These are phyloP conservation scores for Mystacornis crossleyi DNA, from an alignment of 2,113 vertebrate genomes.

Conservation along the genomic window DNA sequence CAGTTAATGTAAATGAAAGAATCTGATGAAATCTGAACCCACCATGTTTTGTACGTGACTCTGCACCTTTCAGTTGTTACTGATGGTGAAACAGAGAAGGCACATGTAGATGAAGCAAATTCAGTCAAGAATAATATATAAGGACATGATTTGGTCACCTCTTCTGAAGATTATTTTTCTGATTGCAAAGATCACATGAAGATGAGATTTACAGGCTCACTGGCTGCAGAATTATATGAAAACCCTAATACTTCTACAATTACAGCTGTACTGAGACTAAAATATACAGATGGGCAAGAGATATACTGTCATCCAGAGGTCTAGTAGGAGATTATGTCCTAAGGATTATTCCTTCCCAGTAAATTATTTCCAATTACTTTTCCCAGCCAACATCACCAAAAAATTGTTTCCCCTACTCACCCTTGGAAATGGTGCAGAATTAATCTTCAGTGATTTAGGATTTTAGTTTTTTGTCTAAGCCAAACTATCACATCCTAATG, in stretches of 20 bases:
- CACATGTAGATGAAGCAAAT: background rate
- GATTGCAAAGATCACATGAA: background rate
- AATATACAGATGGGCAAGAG: background rate
- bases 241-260: background rate
- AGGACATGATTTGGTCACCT: background rate
- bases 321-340: background rate
- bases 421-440: background rate
- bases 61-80: background rate
- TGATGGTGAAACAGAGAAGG: background rate
- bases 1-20: background rate
- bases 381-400: background rate
- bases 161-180: background rate
- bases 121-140: background rate
- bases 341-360: background rate
- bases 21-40: background rate
- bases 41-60: background rate
- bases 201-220: background rate
- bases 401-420: background rate
- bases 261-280: background rate
- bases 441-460: background rate
- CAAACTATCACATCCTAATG: background rate
- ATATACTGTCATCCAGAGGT: background rate
- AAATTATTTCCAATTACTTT: background rate
- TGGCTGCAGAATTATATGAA: background rate
- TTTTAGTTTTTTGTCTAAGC: background rate